Conservation (phyloP, 2,888 invertebrate genomes). For the Hirtodrosophila histrioides region DNA sequence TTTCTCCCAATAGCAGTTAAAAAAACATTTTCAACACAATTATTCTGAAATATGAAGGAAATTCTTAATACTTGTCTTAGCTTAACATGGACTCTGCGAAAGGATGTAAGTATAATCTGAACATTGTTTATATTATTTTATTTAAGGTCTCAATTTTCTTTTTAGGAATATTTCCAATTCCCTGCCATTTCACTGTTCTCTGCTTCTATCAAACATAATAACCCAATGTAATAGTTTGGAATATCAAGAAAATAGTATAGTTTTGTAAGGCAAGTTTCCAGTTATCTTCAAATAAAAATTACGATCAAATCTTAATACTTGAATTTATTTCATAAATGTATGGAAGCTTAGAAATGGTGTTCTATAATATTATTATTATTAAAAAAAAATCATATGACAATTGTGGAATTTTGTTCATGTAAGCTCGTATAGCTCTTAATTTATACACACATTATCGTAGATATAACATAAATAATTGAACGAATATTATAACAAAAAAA, state of each 20-base stretch:
- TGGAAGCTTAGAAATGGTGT: slow-evolving; percentile 2
- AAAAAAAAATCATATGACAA: not conserved
- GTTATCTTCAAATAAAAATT: not conserved
- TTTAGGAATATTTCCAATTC: too few relatives aligned
- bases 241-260: not conserved
- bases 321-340: slow-evolving; percentile 6
- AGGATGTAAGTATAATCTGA: too few relatives aligned
- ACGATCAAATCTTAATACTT: not conserved
- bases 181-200: too few relatives aligned
- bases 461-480: slow-evolving; percentile 23
- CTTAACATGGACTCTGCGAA: too few relatives aligned
- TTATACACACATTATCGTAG: slow-evolving; percentile 1
- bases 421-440: slow-evolving; percentile 30
- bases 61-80: too few relatives aligned
- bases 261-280: not conserved
- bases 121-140: too few relatives aligned
- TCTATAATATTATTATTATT: not conserved
- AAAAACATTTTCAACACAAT: too few relatives aligned
- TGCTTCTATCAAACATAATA: too few relatives aligned
- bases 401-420: slow-evolving; percentile 41
- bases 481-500: slow-evolving; percentile 7
- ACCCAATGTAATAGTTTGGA: not conserved
- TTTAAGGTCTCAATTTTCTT: too few relatives aligned
- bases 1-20: too few relatives aligned
- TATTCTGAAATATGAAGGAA: too few relatives aligned